phyloP scores from a whole-genome alignment of 2,888 invertebrate genomes.

The Cylindroiulus punctatus region DNA sequence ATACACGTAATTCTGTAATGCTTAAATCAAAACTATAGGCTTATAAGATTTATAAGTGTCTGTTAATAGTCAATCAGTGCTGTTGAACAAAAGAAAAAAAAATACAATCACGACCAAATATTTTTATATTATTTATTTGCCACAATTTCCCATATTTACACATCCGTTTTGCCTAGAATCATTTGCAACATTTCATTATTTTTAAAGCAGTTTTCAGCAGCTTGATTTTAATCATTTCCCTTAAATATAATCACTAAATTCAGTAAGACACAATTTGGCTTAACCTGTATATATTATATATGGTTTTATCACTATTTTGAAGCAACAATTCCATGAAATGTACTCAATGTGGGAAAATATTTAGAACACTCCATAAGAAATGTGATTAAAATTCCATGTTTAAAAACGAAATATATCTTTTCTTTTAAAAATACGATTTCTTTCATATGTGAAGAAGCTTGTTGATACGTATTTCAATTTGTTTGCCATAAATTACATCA shows the following conservation, averaged over 20 bases:
- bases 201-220: neutral
- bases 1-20: neutral
- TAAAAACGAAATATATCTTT: conserved; percentile 7
- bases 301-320: neutral
- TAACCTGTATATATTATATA: neutral
- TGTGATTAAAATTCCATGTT: neutral
- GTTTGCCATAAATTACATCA: conserved; percentile 2
- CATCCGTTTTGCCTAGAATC: neutral
- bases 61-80: neutral
- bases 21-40: neutral
- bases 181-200: neutral
- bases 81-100: neutral
- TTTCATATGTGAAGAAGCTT: neutral
- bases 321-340: neutral
- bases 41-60: neutral
- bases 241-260: neutral
- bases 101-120: neutral
- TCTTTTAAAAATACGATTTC: neutral
- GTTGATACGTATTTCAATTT: conserved; percentile 2
- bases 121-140: conserved; percentile 36
- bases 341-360: neutral
- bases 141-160: conserved; percentile 43
- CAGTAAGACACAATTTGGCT: conserved; percentile 1
- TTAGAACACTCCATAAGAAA: neutral
- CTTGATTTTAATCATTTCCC: neutral